These are phyloP conservation scores for Ctena decussata DNA, from an alignment of 2,888 invertebrate species.

Conservation along the genomic window DNA sequence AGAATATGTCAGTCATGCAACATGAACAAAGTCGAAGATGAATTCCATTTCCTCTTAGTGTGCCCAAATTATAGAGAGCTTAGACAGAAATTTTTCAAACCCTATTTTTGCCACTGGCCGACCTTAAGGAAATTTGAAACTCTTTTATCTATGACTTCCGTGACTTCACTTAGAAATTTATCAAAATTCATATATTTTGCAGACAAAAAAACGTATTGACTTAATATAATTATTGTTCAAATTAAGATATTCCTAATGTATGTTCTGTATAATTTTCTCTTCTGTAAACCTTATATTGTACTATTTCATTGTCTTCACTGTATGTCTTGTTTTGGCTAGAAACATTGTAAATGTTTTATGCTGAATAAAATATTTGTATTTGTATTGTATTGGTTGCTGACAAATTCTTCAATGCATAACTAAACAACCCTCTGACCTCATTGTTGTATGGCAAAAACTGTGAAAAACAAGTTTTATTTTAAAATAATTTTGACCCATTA, in stretches of 20 bases:
- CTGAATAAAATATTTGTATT: not conserved
- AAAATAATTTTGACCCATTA: too few species aligned
- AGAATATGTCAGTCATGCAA: not conserved
- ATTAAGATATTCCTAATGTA: not conserved
- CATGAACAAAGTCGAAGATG: not conserved
- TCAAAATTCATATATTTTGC: not conserved
- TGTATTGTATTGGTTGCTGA: too few species aligned
- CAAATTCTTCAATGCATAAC: too few species aligned
- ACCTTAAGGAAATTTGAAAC: not conserved
- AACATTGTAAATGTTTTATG: not conserved
- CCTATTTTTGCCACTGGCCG: not conserved
- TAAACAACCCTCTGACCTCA: too few species aligned
- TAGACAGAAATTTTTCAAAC: not conserved
- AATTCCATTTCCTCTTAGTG: not conserved
- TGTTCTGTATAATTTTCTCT: not conserved
- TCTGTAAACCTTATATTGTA: not conserved
- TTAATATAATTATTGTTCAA: not conserved
- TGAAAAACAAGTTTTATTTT: too few species aligned
- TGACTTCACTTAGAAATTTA: not conserved
- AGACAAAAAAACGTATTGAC: not conserved
- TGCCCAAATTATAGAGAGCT: not conserved
- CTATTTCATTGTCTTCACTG: not conserved
- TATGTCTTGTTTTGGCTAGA: not conserved
- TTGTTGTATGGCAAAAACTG: too few species aligned
- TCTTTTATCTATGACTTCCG: not conserved